A percentile compares a stretch with the other conserved stretches of the same genome.
Evolutionary conservation across 2,888 invertebrate genomes (phyloP).

Genomic region (Axea sp.): DNA sequence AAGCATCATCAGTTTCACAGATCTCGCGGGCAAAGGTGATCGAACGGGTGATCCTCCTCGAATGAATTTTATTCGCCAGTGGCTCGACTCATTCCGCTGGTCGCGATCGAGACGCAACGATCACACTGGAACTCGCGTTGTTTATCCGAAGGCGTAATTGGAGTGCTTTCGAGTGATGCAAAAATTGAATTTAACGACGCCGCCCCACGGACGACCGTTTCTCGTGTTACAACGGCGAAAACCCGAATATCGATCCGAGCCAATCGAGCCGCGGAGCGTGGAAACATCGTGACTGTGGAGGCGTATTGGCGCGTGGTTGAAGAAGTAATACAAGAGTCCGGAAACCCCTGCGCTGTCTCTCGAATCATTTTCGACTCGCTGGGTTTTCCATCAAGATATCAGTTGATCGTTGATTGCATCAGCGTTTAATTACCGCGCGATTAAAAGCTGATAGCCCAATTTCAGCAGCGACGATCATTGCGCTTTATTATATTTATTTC

Average conservation of each 20-base stretch:
- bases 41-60: too few species aligned
- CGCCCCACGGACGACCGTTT: conserved; percentile 2
- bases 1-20: too few species aligned
- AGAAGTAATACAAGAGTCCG: conserved; percentile 42
- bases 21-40: too few species aligned
- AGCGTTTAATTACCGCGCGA: conserved; percentile 22
- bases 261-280: conserved; percentile 28
- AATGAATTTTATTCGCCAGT: conserved; percentile 1
- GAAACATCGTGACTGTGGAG: not conserved
- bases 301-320: conserved; percentile 31
- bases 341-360: conserved; percentile 42
- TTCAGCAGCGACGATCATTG: not conserved
- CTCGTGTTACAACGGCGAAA: conserved; percentile 8
- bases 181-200: not conserved
- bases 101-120: conserved; percentile 1
- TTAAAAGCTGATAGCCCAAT: conserved; percentile 35
- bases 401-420: conserved; percentile 36
- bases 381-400: conserved; percentile 47
- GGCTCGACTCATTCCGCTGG: not conserved
- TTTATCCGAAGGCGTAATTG: not conserved
- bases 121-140: not conserved
- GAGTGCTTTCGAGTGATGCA: not conserved
- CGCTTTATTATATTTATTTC: too few species aligned
- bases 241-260: conserved; percentile 19
- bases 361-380: conserved; percentile 51